A percentile compares a stretch with the other conserved stretches of the same genome.
Conservation (phyloP, 37 sponge, comb jelly and placozoan species). For the Ianthella basta region DNA sequence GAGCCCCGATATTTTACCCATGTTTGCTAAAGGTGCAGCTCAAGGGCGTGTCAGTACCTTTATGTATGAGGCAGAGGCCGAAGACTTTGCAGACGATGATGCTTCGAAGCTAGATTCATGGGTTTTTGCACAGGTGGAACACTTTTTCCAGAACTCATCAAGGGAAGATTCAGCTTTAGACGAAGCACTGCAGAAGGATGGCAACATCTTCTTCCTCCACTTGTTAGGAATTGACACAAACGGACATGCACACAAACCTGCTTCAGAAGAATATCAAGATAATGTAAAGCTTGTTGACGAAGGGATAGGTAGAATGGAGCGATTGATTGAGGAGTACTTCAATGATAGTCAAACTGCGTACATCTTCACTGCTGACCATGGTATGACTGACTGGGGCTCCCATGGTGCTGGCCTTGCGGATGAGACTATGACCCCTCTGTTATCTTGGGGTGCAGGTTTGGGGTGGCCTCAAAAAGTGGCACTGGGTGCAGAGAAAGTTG, state of each 20-base stretch:
- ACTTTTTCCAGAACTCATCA: slow-evolving; percentile 52
- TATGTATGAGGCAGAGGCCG: slow-evolving; percentile 62
- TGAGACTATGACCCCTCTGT: slow-evolving; percentile 84
- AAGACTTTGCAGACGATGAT: slow-evolving; percentile 79
- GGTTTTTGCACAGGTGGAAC: slow-evolving; percentile 76
- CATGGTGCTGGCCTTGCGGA: slow-evolving; percentile 77
- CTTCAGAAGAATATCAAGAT: slow-evolving; percentile 63
- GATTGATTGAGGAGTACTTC: slow-evolving; percentile 62
- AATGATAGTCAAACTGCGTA: slow-evolving; percentile 75
- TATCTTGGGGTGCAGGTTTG: slow-evolving; percentile 94
- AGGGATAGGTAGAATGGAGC: slow-evolving; percentile 52
- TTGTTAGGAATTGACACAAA: slow-evolving; percentile 80
- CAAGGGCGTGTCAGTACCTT: slow-evolving; percentile 63
- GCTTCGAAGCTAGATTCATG: slow-evolving; percentile 78
- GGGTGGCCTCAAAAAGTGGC: slow-evolving; percentile 37
- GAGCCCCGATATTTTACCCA: slow-evolving; percentile 80
- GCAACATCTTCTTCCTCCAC: slow-evolving; percentile 79
- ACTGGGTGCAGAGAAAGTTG: background rate
- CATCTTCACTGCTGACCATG: slow-evolving; percentile 85
- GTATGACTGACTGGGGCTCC: slow-evolving; percentile 93
- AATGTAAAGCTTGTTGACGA: slow-evolving; percentile 73
- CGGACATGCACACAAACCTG: slow-evolving; percentile 80
- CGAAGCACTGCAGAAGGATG: slow-evolving; percentile 42
- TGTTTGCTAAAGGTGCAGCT: slow-evolving; percentile 79
- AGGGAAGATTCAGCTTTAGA: slow-evolving; percentile 23